phyloP scores from a whole-genome alignment of 2,113 vertebrate genomes.

The Corythornis madagascariensis region DNA sequence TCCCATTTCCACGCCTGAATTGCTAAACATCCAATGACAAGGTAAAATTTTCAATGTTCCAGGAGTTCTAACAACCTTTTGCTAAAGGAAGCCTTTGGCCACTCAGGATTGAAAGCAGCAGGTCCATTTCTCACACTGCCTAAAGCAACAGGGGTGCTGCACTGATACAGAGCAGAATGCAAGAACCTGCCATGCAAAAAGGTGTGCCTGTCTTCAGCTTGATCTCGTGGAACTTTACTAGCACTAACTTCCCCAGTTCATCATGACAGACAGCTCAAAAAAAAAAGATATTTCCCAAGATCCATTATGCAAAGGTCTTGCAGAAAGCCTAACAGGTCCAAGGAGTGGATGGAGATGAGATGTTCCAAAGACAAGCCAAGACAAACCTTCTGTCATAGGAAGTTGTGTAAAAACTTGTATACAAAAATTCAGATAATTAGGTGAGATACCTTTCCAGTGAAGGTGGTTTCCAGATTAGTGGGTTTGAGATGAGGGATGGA shows the following conservation, averaged over 20 bases:
- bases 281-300: not conserved
- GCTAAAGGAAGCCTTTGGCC: not conserved
- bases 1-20: not conserved
- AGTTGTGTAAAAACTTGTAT: not conserved
- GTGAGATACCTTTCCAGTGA: not conserved
- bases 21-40: not conserved
- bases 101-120: not conserved
- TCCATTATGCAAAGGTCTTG: not conserved
- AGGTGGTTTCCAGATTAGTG: not conserved
- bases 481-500: not conserved
- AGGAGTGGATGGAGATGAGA: not conserved
- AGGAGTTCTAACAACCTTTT: not conserved
- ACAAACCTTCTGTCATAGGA: not conserved
- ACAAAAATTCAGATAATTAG: not conserved
- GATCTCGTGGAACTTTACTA: not conserved
- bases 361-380: not conserved
- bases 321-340: not conserved
- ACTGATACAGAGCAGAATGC: accelerated
- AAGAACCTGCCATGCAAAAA: not conserved
- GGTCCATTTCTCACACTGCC: not conserved
- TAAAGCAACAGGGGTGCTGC: not conserved
- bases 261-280: not conserved
- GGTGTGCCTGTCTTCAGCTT: not conserved
- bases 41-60: not conserved
- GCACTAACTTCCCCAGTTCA: not conserved